Conservation (phyloP, 1,140 invertebrate species). For the Papilio glaucus region DNA sequence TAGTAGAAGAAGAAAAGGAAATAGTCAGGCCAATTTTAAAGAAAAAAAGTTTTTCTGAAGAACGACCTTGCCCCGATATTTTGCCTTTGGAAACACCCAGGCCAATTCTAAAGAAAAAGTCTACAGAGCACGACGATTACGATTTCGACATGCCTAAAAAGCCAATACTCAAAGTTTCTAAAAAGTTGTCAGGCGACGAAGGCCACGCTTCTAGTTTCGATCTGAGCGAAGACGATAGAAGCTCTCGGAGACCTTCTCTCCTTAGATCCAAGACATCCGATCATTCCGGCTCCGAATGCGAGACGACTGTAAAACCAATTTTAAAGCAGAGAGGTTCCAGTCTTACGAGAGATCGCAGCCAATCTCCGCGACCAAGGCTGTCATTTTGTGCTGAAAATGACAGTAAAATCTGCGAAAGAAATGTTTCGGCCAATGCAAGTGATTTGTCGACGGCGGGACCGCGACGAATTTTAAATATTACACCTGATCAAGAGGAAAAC, state of each 20-base stretch:
- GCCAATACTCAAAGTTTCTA: constrained; percentile 91
- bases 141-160: constrained; percentile 87
- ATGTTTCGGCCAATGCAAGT: constrained; percentile 73
- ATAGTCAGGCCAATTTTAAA: constrained; percentile 91
- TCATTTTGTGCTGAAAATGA: constrained; percentile 84
- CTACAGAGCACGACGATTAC: constrained; percentile 90
- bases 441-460: constrained; percentile 74
- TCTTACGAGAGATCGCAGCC: constrained; percentile 83
- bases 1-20: constrained; percentile 84
- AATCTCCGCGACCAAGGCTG: constrained; percentile 83
- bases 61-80: constrained; percentile 77
- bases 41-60: constrained; percentile 88
- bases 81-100: constrained; percentile 83
- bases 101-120: constrained; percentile 93
- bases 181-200: constrained; percentile 85
- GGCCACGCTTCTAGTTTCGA: constrained; percentile 82
- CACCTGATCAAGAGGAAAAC: constrained; percentile 63
- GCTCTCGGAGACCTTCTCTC: constrained; percentile 78
- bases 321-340: constrained; percentile 84
- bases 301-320: constrained; percentile 82
- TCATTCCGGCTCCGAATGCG: constrained; percentile 81
- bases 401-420: constrained; percentile 70
- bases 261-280: constrained; percentile 77
- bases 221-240: constrained; percentile 82
- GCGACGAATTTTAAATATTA: constrained; percentile 69